Evolutionary conservation across 2,888 invertebrate species (phyloP).

Genomic region (Erebia epiphron): DNA sequence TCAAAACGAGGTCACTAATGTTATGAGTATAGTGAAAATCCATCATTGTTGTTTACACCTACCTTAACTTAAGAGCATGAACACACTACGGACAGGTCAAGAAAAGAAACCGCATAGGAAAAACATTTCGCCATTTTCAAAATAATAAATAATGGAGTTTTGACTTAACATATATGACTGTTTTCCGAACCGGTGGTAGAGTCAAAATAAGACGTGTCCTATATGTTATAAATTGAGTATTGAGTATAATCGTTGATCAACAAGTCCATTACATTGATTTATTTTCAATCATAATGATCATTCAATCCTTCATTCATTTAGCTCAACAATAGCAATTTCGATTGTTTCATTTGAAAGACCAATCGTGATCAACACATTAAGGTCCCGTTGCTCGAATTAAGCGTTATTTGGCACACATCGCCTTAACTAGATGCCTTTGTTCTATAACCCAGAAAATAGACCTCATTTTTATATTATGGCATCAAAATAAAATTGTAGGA

Average conservation of each 20-base stretch:
- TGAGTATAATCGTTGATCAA: no score
- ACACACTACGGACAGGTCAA: no score
- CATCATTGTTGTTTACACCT: conserved; percentile 8
- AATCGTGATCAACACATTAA: conserved; percentile 25
- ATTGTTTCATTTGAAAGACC: conserved; percentile 27
- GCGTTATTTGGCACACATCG: conserved; percentile 37
- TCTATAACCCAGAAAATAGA: conserved; percentile 39
- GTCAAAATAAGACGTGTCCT: no score
- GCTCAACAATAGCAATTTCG: conserved; percentile 15
- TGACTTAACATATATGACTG: no score
- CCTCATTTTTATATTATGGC: conserved; percentile 30
- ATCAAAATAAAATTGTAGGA: conserved; percentile 10
- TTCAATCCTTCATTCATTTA: neutral
- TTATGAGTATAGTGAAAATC: neutral
- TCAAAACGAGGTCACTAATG: conserved; percentile 1
- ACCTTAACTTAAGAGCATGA: neutral
- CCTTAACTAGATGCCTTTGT: conserved; percentile 39
- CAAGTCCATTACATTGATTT: neutral
- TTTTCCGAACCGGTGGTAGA: no score
- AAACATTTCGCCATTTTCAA: no score
- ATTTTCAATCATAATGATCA: neutral
- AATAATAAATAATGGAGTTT: no score
- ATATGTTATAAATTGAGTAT: no score
- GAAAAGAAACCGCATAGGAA: no score
- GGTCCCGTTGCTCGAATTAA: conserved; percentile 39